Base-by-base conservation (phyloP, 2,888 invertebrate species). In the Eueremaeus valkanovi region DNA sequence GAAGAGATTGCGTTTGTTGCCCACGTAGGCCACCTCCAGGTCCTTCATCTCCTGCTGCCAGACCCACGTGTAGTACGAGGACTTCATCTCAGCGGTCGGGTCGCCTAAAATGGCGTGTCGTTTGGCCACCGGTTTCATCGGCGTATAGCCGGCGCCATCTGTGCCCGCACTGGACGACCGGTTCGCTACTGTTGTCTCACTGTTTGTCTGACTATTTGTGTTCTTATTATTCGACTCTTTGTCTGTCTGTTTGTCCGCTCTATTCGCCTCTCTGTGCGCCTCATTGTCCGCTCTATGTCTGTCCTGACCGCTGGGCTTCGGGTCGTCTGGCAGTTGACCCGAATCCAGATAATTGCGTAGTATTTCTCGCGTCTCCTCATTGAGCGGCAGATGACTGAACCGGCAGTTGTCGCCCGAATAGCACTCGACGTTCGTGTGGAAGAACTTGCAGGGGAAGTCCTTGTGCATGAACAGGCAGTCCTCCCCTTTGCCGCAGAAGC, bases 381-480 rank as follows among this genome's bases (percentile, higher is more conserved):
- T 89, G n/a, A 97, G 86, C 0, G 93, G 92, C 81, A 89, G 89
- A 83, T 98, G 97, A 36, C 93, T 93, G 84, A 96, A 97, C 84
- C 95, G 93, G 85, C 97, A 98, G 78, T 90, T 89, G n/a, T 90
- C 90, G n/a, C 83, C 85, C 49, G 86, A 88, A 79, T 88, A 88
- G 84, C 96, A 96, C 75, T 83, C 82, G 18, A 90, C 90, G 78
- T 95, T 95, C 73, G 95, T 92, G 83, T 98, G 96, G 85, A 90
- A 95, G 85, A 91, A 96, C 87, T 96, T 96, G 85, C 97, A 97
- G 24, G 97, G 97, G 84, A 95, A 97, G 84, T 96, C 95, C 78
- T 91, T 89, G 85, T 97, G 97, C 92, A 97, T 92, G 83, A 94
- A 98, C 27, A 93, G 87, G 85, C 97, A 98, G 21, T 63, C 63